Conservation (phyloP, 2,113 vertebrate genomes). For the Serranochromis macrocephalus region DNA sequence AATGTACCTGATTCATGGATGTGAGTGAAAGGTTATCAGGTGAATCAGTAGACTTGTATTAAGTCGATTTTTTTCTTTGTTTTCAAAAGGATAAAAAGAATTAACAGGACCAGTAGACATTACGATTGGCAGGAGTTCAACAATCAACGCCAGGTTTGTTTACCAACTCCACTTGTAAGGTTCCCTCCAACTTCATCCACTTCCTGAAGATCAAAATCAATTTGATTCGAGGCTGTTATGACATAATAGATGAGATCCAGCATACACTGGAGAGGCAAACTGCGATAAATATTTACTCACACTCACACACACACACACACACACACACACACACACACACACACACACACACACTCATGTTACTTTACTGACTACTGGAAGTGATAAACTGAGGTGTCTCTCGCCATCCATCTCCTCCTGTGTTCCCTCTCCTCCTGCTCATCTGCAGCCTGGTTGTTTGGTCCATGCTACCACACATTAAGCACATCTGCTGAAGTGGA, state of each 20-base stretch:
- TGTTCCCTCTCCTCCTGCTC: background rate
- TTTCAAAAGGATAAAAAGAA: background rate
- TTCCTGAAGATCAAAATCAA: background rate
- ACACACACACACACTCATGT: background rate
- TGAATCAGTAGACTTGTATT: background rate
- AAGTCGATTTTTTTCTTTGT: background rate
- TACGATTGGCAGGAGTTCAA: background rate
- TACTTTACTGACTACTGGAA: background rate
- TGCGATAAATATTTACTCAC: background rate
- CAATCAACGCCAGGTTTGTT: background rate
- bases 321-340: background rate
- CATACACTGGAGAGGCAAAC: background rate
- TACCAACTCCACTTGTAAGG: background rate
- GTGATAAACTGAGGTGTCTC: background rate
- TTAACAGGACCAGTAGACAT: background rate
- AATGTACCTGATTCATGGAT: background rate
- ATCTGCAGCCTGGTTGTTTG: background rate
- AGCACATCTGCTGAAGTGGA: background rate
- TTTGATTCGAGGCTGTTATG: background rate
- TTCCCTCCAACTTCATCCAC: background rate
- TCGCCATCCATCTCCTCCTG: background rate
- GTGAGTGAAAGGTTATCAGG: background rate
- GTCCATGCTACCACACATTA: background rate
- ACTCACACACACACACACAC: background rate
- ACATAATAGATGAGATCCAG: background rate